phyloP scores from a whole-genome alignment of 1,140 invertebrate genomes.

The Bombus picipes region DNA sequence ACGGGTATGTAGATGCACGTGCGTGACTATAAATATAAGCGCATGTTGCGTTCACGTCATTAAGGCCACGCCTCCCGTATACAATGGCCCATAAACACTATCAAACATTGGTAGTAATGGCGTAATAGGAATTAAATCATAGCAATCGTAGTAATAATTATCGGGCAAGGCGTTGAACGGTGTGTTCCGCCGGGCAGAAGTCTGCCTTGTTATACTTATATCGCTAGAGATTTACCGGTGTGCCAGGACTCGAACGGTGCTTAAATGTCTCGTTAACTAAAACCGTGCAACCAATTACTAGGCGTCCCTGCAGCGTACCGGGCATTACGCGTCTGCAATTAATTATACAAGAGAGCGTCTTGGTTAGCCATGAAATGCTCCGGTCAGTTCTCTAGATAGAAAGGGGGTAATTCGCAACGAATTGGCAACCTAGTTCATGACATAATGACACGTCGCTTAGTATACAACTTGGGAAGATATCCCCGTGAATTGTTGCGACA shows the following conservation, averaged over 20 bases:
- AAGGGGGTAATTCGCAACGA: constrained; percentile 35
- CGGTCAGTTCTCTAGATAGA: not conserved
- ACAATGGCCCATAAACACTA: constrained; percentile 48
- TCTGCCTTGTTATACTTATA: constrained; percentile 6
- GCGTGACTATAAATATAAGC: constrained; percentile 20
- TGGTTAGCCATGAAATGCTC: not conserved
- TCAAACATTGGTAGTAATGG: constrained; percentile 29
- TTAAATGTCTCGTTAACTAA: constrained; percentile 68
- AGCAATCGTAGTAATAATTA: constrained; percentile 54
- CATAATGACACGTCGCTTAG: not conserved
- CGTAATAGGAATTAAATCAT: constrained; percentile 62
- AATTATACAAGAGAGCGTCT: constrained; percentile 53
- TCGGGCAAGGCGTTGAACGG: constrained; percentile 33
- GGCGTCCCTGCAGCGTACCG: constrained; percentile 53
- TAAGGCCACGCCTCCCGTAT: constrained; percentile 20
- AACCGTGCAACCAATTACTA: constrained; percentile 68
- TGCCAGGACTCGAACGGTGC: constrained; percentile 34
- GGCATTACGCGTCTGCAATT: constrained; percentile 64
- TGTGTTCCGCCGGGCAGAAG: constrained; percentile 12
- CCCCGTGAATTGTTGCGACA: not conserved
- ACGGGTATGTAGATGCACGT: constrained; percentile 16
- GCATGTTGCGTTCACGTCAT: constrained; percentile 20
- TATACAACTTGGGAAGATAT: not conserved
- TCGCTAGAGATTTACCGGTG: constrained; percentile 51
- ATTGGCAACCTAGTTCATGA: constrained; percentile 16